Conservation (phyloP, 2,113 vertebrate species). For the Phaethornis superciliosus region DNA sequence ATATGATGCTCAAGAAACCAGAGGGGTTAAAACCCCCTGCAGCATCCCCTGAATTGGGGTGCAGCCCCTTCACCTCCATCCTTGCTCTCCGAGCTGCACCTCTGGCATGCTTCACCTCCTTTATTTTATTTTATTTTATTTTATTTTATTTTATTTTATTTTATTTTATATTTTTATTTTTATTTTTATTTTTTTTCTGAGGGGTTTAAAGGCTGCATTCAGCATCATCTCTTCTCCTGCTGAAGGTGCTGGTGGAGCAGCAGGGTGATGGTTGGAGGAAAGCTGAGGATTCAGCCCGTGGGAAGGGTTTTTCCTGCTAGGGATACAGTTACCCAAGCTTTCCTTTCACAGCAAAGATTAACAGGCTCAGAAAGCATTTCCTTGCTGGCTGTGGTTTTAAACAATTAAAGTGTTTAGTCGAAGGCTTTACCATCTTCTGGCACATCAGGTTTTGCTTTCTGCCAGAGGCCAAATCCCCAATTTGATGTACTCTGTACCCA, state of each 20-base stretch:
- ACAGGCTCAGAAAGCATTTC: background rate
- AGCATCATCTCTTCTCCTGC: background rate
- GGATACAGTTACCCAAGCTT: background rate
- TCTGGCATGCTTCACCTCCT: background rate
- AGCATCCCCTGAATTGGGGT: background rate
- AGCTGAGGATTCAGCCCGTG: background rate
- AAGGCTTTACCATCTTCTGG: background rate
- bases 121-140: background rate
- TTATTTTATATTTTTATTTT: no score
- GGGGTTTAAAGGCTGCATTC: background rate
- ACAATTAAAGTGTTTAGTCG: background rate
- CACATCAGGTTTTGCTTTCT: background rate
- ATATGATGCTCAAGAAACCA: background rate
- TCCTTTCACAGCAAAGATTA: background rate
- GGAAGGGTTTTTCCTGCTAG: background rate
- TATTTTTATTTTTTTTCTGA: background rate
- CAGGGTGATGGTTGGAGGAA: background rate
- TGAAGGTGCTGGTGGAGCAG: background rate
- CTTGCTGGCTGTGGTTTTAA: background rate
- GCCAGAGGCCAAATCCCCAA: slow-evolving; percentile 25
- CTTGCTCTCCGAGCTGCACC: background rate
- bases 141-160: background rate
- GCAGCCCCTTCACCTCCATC: background rate
- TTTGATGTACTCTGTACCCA: background rate
- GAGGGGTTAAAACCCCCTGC: background rate